Base-by-base conservation (phyloP, 2,113 vertebrate species). In the Accipiter cooperii region DNA sequence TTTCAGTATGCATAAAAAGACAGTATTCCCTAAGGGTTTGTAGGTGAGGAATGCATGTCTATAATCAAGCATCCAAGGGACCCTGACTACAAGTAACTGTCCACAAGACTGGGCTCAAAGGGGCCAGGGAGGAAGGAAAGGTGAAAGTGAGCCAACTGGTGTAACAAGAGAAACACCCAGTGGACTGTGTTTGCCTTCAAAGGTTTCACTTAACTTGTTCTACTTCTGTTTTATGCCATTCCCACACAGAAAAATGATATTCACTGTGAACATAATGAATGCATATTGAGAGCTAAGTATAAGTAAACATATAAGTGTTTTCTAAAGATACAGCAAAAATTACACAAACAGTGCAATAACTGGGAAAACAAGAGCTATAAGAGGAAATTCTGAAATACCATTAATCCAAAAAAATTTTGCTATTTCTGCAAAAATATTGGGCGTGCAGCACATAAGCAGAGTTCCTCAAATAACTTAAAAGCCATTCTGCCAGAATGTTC, bases 221-320 rank as follows among this genome's bases (percentile, higher is more conserved):
- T 57, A 17, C 70, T 91, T 93, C 77, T 91, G 12, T 60, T 89
- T 96, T 29, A 20, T 91, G 77, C 31, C 61, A 28, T 78, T 88
- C 92, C 71, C 83, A 97, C 85, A 87, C 38, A 81, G 61, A 81
- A 88, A 95, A 88, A 93, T 86, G 0, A 89, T 75, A 90, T 95
- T 95, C 83, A 89, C 92, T 96, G 84, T 85, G 95, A 97, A 65
- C 49, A 46, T 76, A 89, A 91, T 52, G 81, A 91, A 65, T 52
- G 40, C 36, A 73, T 65, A 65, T 79, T 34, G 15, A 93, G 44
- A 95, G 64, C 44, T 91, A 93, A 94, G 85, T 58, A 79, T 76
- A 96, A 88, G 75, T 80, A 94, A 94, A 93, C 26, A 82, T 52
- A 10, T 9, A 82, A 81, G 22, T 47, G n/a, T 82, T 81, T 24